Evolutionary conservation across 2,113 vertebrate species (phyloP), one percentile per base, ranked within the genome.

Genomic region (Condylura cristata): DNA sequence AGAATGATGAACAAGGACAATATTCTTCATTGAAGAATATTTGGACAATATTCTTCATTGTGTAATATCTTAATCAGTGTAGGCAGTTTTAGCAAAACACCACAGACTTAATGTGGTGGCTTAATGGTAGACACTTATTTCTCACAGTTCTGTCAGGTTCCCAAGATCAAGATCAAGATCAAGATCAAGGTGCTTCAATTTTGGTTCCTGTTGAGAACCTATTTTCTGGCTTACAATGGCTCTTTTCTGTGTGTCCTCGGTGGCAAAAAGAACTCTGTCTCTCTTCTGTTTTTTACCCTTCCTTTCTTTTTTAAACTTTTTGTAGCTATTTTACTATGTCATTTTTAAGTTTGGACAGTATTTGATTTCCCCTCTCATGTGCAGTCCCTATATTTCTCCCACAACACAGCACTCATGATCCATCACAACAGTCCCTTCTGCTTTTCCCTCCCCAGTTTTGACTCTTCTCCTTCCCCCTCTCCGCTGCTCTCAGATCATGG

Each of bases 61-160:
- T 46, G 5, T 81, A 7, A 8, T 94, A n/a, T 71, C 32, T 75
- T 34, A 14, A 6, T 75, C 34, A 18, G 6, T 11, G 34, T 70
- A 14, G 68, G 9, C 6, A 86, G 26, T 39, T 30, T 1, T 51
- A 72, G 56, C 11, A 48, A 48, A 71, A 86, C 41, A 7, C 17
- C n/a, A 53, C 24, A 30, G 30, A 16, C 18, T 61, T n/a, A n/a
- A 1, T 12, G 8, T 44, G n/a, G 8, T 44, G n/a, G 0, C 8
- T 82, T 72, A 82, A 48, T 3, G 32, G 34, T 17, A 86, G 3
- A 81, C 6, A 76, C 30, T 37, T 41, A 39, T 34, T 91, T 28
- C 28, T 48, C 63, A 75, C 7, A 16, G 3, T 90, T 68, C n/a
- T 51, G 14, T 44, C 56, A 11, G 32, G 37, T 3, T 32, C 5